These are phyloP conservation scores for Pseudorhombus dupliciocellatus DNA, from an alignment of 2,113 vertebrate genomes.

Conservation along the genomic window DNA sequence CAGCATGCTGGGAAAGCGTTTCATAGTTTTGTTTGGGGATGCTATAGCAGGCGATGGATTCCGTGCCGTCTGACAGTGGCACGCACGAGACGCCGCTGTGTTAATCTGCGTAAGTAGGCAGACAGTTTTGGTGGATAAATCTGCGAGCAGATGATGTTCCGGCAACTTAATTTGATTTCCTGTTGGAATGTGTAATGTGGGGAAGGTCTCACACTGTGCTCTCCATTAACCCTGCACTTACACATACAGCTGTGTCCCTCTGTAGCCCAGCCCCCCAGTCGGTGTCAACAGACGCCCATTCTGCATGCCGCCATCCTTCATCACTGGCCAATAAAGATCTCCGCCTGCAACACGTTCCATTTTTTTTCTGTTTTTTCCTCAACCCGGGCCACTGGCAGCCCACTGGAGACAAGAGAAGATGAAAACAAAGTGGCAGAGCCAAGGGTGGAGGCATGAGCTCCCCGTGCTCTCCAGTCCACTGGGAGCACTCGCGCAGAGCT, in stretches of 20 bases:
- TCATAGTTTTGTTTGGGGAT: slow-evolving; percentile 26
- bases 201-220: slow-evolving; percentile 39
- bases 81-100: background rate
- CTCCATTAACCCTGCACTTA: slow-evolving; percentile 43
- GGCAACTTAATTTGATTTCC: slow-evolving; percentile 45
- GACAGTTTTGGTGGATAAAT: slow-evolving; percentile 23
- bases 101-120: background rate
- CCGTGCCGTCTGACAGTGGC: slow-evolving; percentile 13
- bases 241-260: slow-evolving; percentile 45
- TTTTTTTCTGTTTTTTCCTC: slow-evolving; percentile 8
- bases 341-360: slow-evolving; percentile 20
- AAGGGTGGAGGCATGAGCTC: slow-evolving; percentile 25
- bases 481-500: slow-evolving; percentile 21
- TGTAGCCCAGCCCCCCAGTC: slow-evolving; percentile 22
- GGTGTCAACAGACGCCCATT: slow-evolving; percentile 59
- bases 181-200: slow-evolving; percentile 40
- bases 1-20: slow-evolving; percentile 43
- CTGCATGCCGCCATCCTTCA: slow-evolving; percentile 55
- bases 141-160: slow-evolving; percentile 37
- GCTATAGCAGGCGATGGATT: slow-evolving; percentile 33
- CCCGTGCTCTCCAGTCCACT: slow-evolving; percentile 19
- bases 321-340: slow-evolving; percentile 58
- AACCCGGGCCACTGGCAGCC: slow-evolving; percentile 27
- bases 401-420: slow-evolving; percentile 8
- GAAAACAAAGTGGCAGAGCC: slow-evolving; percentile 28